phyloP scores from a whole-genome alignment of 2,113 vertebrate species.

The Neotragus moschatus region DNA sequence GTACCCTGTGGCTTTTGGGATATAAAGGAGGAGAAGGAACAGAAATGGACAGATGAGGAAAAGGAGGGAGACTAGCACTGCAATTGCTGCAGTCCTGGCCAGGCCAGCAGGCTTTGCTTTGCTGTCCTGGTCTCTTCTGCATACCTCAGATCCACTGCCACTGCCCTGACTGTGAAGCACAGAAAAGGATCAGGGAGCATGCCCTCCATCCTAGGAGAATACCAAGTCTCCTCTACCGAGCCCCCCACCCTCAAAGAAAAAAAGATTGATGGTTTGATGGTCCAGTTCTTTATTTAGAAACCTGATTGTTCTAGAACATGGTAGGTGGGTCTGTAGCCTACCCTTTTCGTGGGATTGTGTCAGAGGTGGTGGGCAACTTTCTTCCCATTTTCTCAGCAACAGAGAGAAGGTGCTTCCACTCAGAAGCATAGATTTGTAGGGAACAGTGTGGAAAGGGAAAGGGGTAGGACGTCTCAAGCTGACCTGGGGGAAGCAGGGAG shows the following conservation, averaged over 20 bases:
- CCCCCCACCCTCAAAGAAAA: background rate
- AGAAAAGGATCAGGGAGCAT: background rate
- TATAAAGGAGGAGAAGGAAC: background rate
- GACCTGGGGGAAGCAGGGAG: background rate
- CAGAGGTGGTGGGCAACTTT: background rate
- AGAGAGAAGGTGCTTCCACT: background rate
- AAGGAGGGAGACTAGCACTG: background rate
- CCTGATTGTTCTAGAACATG: slow-evolving; percentile 59
- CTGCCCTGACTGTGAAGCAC: background rate
- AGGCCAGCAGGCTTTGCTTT: background rate
- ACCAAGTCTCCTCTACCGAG: background rate
- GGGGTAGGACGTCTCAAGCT: background rate
- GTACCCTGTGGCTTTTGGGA: background rate
- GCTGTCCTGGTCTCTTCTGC: background rate
- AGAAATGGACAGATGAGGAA: background rate
- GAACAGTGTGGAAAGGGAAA: background rate
- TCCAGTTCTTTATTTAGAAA: slow-evolving; percentile 75
- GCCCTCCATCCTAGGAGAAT: background rate
- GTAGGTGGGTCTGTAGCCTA: background rate
- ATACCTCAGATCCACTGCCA: too few species aligned
- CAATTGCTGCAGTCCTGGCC: background rate
- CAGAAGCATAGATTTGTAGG: background rate
- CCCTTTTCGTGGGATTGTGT: background rate
- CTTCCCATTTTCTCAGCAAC: slow-evolving; percentile 20
- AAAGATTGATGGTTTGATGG: background rate